Evolutionary conservation across 2,113 vertebrate species (phyloP), one percentile per base, ranked within the genome.

Genomic region (Empidonax traillii): DNA sequence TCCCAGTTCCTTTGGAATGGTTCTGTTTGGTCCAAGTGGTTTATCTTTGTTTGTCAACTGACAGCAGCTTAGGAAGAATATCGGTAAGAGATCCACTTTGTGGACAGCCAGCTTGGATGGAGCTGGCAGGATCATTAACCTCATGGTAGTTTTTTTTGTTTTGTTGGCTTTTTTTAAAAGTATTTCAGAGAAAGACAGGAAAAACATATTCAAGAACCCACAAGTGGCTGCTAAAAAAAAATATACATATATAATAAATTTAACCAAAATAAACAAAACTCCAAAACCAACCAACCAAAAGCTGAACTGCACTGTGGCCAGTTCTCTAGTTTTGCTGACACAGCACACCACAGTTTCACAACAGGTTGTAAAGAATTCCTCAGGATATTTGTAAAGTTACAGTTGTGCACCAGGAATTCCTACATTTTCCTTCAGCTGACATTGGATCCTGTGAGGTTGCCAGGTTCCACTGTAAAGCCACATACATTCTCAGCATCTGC

Each of bases 21-120:
- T 87, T 79, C 22, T 37, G 75, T 84, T 77, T 96, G 95, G 95
- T 97, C 92, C 88, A 68, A 92, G 87, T 93, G 94, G 83, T 93
- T 87, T 92, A 75, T 72, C 76, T 90, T 87, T 82, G 59, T 79
- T 79, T 63, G 79, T 85, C 61, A 81, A 53, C 28, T 59, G 84
- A 90, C 59, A 95, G 89, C 77, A 95, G 94, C 83, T 88, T 80
- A 66, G 63, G 44, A 95, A 83, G 30, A 94, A 67, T 14, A 17
- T 44, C 4, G 69, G 61, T 72, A 55, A 93, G 92, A 75, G 37
- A 91, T 49, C 85, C 51, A 46, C 85, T 62, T 80, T 3, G 88
- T 93, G 93, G 93, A 96, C 88, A 96, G 93, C 80, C 85, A 79
- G 89, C 68, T 27, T 87, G 49, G 71, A 72, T 51, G 33, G 37